Evolutionary conservation across 2,797 vertebrate species (phyloP).

Genomic region (Platyrinchus mystaceus): DNA sequence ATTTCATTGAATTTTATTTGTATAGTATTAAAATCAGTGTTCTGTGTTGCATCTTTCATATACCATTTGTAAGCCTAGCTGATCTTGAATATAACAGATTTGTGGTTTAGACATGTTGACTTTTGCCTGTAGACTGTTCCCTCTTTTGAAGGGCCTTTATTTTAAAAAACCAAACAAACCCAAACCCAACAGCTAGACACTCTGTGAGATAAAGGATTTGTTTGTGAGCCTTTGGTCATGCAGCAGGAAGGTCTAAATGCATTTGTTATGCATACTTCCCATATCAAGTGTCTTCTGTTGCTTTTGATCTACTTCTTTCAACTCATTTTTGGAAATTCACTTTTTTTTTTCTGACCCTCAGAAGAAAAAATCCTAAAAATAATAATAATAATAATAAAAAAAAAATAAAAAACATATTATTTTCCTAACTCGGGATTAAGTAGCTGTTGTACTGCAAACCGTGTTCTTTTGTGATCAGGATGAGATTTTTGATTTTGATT

Average conservation of each 20-base stretch:
- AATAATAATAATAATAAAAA: neutral
- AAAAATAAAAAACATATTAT: neutral
- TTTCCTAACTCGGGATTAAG: neutral
- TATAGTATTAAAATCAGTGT: neutral
- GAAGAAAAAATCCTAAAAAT: neutral
- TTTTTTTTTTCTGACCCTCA: neutral
- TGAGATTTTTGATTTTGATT: neutral
- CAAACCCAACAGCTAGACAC: neutral
- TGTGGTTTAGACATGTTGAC: neutral
- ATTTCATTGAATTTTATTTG: neutral
- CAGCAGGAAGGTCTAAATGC: neutral
- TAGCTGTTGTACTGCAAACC: neutral
- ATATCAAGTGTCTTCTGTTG: neutral
- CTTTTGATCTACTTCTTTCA: conserved; percentile 3
- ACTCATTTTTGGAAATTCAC: neutral
- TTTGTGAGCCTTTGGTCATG: conserved; percentile 5
- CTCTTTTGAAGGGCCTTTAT: neutral
- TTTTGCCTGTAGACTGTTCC: neutral
- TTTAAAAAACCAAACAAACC: neutral
- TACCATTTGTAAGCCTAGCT: neutral
- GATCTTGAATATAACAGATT: neutral
- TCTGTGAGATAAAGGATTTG: neutral
- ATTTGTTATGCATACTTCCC: neutral
- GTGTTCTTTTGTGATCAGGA: neutral
- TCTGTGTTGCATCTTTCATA: neutral